Conservation (phyloP, 2,113 vertebrate genomes). For the Peromyscus leucopus region DNA sequence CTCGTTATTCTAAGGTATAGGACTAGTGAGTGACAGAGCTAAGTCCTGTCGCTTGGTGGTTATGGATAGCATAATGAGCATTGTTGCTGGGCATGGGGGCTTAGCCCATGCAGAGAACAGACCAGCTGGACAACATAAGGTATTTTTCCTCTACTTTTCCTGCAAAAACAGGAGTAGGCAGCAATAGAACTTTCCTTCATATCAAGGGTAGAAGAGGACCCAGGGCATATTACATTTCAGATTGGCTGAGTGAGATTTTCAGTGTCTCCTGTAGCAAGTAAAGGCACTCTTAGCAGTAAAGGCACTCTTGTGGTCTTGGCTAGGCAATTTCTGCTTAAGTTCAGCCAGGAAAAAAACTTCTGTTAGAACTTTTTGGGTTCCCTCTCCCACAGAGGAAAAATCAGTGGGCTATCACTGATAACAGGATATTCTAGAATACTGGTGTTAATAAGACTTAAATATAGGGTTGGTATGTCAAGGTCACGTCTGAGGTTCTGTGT, state of each 20-base stretch:
- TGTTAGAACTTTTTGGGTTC: constrained; percentile 9
- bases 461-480: background rate
- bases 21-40: background rate
- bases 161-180: constrained; percentile 57
- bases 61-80: background rate
- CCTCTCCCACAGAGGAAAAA: background rate
- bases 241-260: constrained; percentile 13
- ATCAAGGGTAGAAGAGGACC: background rate
- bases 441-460: background rate
- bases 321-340: background rate
- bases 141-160: constrained; percentile 23
- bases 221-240: background rate
- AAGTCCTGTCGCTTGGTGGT: background rate
- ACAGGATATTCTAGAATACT: constrained; percentile 20
- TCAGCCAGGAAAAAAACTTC: background rate
- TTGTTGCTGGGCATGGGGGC: background rate
- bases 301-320: background rate
- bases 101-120: background rate
- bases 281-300: constrained; percentile 2
- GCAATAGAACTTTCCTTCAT: constrained; percentile 33
- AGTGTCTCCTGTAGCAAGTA: constrained; percentile 54
- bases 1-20: background rate
- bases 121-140: background rate
- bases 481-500: background rate
- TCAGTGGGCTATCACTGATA: background rate